Evolutionary conservation across 2,888 invertebrate genomes (phyloP).

Genomic region (Schizotus pectinicornis): DNA sequence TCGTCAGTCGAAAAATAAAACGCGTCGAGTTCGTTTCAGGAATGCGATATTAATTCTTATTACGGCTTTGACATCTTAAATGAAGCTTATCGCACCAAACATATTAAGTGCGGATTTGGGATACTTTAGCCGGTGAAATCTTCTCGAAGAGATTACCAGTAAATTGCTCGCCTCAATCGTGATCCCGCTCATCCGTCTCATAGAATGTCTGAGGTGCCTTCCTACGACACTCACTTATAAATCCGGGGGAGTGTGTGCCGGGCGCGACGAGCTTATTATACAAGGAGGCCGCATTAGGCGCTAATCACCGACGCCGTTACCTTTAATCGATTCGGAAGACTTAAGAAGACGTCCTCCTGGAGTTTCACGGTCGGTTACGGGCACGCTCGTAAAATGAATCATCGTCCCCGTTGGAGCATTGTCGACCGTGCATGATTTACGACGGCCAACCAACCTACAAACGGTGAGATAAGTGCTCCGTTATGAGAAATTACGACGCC

Average conservation of each 20-base stretch:
- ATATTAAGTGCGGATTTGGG: slow-evolving; percentile 14
- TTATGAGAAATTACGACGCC: slow-evolving; percentile 4
- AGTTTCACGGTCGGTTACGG: slow-evolving; percentile 5
- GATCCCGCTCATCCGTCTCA: slow-evolving; percentile 29
- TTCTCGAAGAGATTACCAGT: slow-evolving; percentile 28
- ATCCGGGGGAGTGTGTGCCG: slow-evolving; percentile 6
- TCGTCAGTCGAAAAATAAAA: no score
- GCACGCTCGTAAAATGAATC: slow-evolving; percentile 20
- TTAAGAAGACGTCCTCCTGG: background rate
- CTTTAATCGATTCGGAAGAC: slow-evolving; percentile 11
- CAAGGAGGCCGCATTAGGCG: slow-evolving; percentile 10
- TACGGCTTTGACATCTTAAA: slow-evolving; percentile 13
- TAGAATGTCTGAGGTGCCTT: slow-evolving; percentile 10
- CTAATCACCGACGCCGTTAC: slow-evolving; percentile 1
- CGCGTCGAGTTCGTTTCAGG: no score
- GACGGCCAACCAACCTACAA: slow-evolving; percentile 7
- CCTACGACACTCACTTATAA: slow-evolving; percentile 7
- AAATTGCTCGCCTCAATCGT: slow-evolving; percentile 28
- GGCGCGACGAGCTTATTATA: slow-evolving; percentile 3
- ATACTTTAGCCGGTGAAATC: slow-evolving; percentile 22
- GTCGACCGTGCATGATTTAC: slow-evolving; percentile 15
- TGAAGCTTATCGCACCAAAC: slow-evolving; percentile 14
- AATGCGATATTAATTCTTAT: slow-evolving; percentile 12
- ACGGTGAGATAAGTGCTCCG: slow-evolving; percentile 15
- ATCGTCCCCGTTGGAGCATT: background rate